Conservation (phyloP, 2,113 vertebrate genomes). For the Datnioides undecimradiatus region DNA sequence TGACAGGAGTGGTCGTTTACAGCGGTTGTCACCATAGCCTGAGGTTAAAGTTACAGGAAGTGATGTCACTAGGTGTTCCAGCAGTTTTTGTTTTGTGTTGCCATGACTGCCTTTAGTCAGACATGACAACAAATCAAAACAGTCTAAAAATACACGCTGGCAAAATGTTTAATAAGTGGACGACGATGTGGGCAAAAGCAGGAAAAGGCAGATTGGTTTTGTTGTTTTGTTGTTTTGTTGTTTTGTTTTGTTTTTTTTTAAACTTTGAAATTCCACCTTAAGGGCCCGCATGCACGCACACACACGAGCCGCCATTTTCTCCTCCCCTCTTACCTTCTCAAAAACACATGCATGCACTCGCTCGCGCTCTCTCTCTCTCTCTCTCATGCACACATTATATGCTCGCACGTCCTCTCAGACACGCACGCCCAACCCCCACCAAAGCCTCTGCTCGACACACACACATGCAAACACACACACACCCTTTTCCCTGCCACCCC, state of each 20-base stretch:
- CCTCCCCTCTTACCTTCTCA: constrained; percentile 58
- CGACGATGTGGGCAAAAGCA: neutral
- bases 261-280: constrained; percentile 11
- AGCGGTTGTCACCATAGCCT: too few species aligned
- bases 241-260: too few species aligned
- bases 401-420: constrained; percentile 54
- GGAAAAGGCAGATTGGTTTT: neutral
- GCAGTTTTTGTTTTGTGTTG: neutral
- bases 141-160: neutral
- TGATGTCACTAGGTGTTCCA: neutral
- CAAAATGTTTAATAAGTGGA: neutral
- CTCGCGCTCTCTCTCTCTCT: too few species aligned
- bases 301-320: constrained; percentile 65
- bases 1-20: neutral
- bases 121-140: neutral
- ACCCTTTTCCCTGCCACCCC: constrained; percentile 31
- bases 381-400: constrained; percentile 67
- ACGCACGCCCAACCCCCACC: constrained; percentile 69
- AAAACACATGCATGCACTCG: constrained; percentile 57
- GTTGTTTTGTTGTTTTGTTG: too few species aligned
- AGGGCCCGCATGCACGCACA: constrained; percentile 22
- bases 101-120: neutral
- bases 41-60: neutral
- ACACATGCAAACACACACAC: constrained; percentile 38
- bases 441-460: constrained; percentile 44